Base-by-base conservation (phyloP, 2,797 vertebrate species). In the Rhinatrema bivittatum region DNA sequence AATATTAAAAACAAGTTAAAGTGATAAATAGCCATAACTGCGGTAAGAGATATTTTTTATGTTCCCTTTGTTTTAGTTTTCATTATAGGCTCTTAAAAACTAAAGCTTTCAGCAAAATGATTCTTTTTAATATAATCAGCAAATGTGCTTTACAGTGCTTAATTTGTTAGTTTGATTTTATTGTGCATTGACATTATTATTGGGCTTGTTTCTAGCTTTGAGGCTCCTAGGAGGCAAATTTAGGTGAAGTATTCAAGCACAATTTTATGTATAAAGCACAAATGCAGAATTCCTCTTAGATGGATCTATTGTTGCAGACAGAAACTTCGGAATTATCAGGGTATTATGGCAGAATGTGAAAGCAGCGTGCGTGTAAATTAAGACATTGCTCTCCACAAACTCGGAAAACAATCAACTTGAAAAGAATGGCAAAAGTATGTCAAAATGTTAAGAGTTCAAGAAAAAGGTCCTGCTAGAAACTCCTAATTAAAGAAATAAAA, bases 401-500 rank as follows among this genome's bases (percentile, higher is more conserved):
- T 56, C 57, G 3, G 27, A 68, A n/a, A 66, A 65, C 37, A 65
- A 55, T 71, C 54, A 56, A 35, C 46, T 22, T 7, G 45, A 34
- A 42, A 59, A 72, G 67, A 38, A 53, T 71, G 62, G 61, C 56
- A 54, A 63, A 66, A 72, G 61, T 65, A 10, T 60, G 54, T 70
- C 61, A 60, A 68, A 66, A 68, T 38, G 39, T 60, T 42, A 69
- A 62, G 43, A 60, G 72, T 79, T 79, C 74, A 74, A 44, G 50
- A 53, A 59, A 55, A 60, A 52, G 55, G 60, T 63, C 49, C 46
- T 50, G 32, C 34, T 42, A 53, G 47, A 62, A 70, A 60, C 33
- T 69, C 44, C 76, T 74, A 79, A 81, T 77, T 74, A 83, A 74
- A 71, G 56, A 74, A 79, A 62, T 74, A 54, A 73, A 75, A 77